Percentiles rank a stretch among this genome's conserved stretches.
Conservation (phyloP, 2,888 invertebrate genomes). For the Drosophila tanythrix region DNA sequence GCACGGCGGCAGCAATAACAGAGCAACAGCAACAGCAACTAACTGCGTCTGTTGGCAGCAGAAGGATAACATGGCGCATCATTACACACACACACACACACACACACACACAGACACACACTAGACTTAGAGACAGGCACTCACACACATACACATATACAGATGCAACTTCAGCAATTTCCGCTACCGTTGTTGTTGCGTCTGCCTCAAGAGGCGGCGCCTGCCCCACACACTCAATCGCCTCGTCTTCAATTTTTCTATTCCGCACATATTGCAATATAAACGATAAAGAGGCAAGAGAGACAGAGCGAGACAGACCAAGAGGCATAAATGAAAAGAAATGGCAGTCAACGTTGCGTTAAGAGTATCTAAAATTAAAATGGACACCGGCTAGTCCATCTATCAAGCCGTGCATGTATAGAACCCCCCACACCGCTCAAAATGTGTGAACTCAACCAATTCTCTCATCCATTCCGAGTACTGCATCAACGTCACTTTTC, state of each 20-base stretch:
- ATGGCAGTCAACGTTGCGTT: constrained; percentile 68
- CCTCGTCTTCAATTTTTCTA: constrained; percentile 40
- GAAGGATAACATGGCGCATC: constrained; percentile 68
- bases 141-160: constrained; percentile 21
- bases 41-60: constrained; percentile 61
- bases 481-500: constrained; percentile 68
- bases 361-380: constrained; percentile 71
- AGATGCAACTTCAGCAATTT: constrained; percentile 78
- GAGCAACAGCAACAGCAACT: constrained; percentile 37
- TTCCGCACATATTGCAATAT: constrained; percentile 36
- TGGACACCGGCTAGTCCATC: constrained; percentile 58
- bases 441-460: constrained; percentile 4
- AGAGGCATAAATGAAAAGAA: constrained; percentile 60
- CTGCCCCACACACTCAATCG: constrained; percentile 25
- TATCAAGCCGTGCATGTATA: constrained; percentile 25
- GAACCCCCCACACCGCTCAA: background rate
- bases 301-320: background rate
- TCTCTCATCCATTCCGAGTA: constrained; percentile 11
- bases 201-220: constrained; percentile 63
- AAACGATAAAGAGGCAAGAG: constrained; percentile 1
- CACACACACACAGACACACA: constrained; percentile 43
- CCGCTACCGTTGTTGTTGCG: constrained; percentile 72
- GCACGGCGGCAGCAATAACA: constrained; percentile 53
- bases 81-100: constrained; percentile 59
- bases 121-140: background rate